phyloP scores from a whole-genome alignment of 2,113 vertebrate genomes.

The Semicossyphus pulcher region DNA sequence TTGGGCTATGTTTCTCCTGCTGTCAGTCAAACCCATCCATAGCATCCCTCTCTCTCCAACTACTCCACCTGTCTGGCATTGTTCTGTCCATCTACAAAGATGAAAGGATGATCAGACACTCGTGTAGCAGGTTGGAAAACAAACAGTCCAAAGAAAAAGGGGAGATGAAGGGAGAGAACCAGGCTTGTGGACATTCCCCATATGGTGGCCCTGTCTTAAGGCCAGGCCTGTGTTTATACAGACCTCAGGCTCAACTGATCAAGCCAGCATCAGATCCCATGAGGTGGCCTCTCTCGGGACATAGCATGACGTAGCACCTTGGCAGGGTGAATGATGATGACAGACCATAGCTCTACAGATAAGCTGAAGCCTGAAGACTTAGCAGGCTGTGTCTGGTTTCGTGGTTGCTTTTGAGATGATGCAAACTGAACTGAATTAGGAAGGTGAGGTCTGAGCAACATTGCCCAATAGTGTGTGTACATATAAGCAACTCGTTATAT shows the following conservation, averaged over 20 bases:
- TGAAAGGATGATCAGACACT: conserved; percentile 71
- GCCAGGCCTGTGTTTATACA: conserved; percentile 71
- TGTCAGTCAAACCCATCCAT: conserved; percentile 41
- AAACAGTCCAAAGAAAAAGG: conserved; percentile 70
- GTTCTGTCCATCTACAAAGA: conserved; percentile 61
- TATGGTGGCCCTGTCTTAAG: conserved; percentile 70
- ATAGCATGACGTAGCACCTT: conserved; percentile 38
- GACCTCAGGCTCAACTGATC: conserved; percentile 66
- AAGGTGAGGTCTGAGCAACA: conserved; percentile 33
- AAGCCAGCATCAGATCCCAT: conserved; percentile 56
- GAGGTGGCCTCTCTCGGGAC: conserved; percentile 42
- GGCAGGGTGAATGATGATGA: conserved; percentile 23
- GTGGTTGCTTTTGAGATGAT: conserved; percentile 16
- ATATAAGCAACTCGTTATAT: conserved; percentile 47
- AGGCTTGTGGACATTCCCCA: conserved; percentile 72
- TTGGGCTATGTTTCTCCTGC: conserved; percentile 20
- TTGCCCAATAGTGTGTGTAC: neutral
- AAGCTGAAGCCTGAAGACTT: conserved; percentile 19
- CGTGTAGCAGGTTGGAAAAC: conserved; percentile 81
- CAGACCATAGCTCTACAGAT: conserved; percentile 36
- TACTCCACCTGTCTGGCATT: conserved; percentile 71
- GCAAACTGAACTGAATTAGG: conserved; percentile 28
- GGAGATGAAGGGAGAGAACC: conserved; percentile 60
- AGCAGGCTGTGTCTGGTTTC: conserved; percentile 19
- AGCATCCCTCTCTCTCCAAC: conserved; percentile 34